These are phyloP conservation scores for Penaeus indicus DNA, from an alignment of 1,140 invertebrate species.

Conservation along the genomic window DNA sequence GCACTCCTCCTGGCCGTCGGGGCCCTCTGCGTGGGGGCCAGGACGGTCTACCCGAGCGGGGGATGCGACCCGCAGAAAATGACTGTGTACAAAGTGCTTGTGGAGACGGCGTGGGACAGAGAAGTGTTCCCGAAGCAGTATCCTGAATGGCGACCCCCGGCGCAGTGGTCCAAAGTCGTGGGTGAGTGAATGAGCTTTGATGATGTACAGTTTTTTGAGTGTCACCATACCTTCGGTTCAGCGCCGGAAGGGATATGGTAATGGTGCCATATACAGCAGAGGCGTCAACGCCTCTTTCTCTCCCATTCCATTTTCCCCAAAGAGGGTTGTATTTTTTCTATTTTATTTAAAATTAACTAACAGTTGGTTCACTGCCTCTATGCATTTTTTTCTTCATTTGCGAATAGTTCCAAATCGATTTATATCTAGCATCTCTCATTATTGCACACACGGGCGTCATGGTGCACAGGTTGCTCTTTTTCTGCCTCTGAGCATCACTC, in stretches of 20 bases:
- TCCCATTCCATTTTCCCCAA: no score
- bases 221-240: neutral
- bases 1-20: neutral
- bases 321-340: no score
- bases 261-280: neutral
- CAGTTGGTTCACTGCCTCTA: no score
- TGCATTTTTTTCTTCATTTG: no score
- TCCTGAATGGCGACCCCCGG: slow-evolving; percentile 90
- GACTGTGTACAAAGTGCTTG: slow-evolving; percentile 85
- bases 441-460: no score
- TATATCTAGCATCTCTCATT: no score
- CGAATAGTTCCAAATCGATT: no score
- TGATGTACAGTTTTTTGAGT: neutral
- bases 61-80: slow-evolving; percentile 76
- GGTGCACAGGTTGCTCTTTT: no score
- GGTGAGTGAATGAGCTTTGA: slow-evolving; percentile 77
- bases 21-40: neutral
- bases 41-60: neutral
- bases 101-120: slow-evolving; percentile 89
- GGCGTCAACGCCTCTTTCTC: no score
- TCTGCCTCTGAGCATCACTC: no score
- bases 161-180: slow-evolving; percentile 90
- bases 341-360: no score
- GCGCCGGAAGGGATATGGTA: no score
- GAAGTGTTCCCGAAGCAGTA: slow-evolving; percentile 91